Percentiles rank a stretch among this genome's conserved stretches.
phyloP scores from a whole-genome alignment of 2,888 invertebrate species.

The Panzeria rudis region DNA sequence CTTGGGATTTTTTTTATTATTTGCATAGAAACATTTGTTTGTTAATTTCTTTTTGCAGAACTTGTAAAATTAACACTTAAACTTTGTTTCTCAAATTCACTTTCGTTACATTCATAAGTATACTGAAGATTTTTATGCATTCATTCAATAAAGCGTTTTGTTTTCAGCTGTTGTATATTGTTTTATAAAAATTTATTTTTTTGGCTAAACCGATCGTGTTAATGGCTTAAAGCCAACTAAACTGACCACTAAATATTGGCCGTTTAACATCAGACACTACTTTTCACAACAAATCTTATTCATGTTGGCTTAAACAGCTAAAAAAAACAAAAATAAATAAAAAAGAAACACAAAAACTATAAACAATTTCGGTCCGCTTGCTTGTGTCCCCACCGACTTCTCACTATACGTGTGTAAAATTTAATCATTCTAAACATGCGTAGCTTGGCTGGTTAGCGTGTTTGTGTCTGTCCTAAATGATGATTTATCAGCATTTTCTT shows the following conservation, averaged over 20 bases:
- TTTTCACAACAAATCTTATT: slow-evolving; percentile 57
- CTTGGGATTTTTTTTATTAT: too few species aligned
- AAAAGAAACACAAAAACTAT: slow-evolving; percentile 14
- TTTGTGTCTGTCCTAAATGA: background rate
- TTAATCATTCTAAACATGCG: slow-evolving; percentile 63
- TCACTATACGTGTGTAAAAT: background rate
- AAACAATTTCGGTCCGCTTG: slow-evolving; percentile 21
- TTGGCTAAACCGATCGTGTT: slow-evolving; percentile 80
- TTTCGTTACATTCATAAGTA: background rate
- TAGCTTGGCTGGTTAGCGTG: slow-evolving; percentile 12
- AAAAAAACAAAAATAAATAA: background rate
- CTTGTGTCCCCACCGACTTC: background rate
- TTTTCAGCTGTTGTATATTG: background rate
- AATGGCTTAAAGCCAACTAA: slow-evolving; percentile 82
- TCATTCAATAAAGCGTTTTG: slow-evolving; percentile 12
- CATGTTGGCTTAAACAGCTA: slow-evolving; percentile 16
- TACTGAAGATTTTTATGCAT: background rate
- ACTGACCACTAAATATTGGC: slow-evolving; percentile 71
- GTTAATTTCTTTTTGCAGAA: background rate
- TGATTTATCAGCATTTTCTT: slow-evolving; percentile 15
- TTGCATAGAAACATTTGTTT: background rate
- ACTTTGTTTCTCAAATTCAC: background rate
- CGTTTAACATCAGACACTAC: slow-evolving; percentile 45
- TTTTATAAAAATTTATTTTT: slow-evolving; percentile 6
- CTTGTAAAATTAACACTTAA: background rate